A percentile compares a stretch with the other conserved stretches of the same genome.
Evolutionary conservation across 2,888 invertebrate species (phyloP).

Genomic region (Dasypolia templi): DNA sequence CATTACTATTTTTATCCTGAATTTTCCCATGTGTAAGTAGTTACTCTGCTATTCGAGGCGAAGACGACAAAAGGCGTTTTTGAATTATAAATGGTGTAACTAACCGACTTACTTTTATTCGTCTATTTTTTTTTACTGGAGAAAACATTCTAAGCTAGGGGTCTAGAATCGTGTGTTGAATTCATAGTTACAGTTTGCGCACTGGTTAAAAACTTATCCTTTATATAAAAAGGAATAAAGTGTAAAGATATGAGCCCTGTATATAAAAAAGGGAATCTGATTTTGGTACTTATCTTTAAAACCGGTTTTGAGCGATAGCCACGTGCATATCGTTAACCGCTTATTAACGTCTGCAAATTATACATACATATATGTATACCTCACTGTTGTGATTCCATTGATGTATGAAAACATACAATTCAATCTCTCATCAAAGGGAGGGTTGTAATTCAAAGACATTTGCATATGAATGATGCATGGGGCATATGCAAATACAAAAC

Average conservation of each 20-base stretch:
- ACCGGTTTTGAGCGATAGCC: background rate
- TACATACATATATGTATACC: background rate
- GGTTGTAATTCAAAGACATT: constrained; percentile 25
- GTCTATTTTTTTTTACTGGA: no score
- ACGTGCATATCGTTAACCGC: background rate
- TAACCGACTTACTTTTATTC: no score
- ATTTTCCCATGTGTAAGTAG: no score
- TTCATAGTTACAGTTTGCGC: no score
- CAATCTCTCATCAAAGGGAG: constrained; percentile 5
- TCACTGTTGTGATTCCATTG: constrained; percentile 1
- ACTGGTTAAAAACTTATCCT: no score
- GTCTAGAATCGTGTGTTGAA: no score
- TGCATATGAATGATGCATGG: background rate
- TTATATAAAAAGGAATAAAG: background rate
- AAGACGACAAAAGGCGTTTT: no score
- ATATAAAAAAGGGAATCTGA: background rate
- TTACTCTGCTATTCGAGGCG: no score
- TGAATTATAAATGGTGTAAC: no score
- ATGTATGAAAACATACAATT: background rate
- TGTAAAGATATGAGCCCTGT: background rate
- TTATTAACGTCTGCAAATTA: background rate
- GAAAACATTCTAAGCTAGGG: no score
- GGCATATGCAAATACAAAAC: background rate
- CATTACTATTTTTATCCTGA: no score
- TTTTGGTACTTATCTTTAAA: background rate